Base-by-base conservation (phyloP, 2,113 vertebrate genomes). In the Smithornis capensis region DNA sequence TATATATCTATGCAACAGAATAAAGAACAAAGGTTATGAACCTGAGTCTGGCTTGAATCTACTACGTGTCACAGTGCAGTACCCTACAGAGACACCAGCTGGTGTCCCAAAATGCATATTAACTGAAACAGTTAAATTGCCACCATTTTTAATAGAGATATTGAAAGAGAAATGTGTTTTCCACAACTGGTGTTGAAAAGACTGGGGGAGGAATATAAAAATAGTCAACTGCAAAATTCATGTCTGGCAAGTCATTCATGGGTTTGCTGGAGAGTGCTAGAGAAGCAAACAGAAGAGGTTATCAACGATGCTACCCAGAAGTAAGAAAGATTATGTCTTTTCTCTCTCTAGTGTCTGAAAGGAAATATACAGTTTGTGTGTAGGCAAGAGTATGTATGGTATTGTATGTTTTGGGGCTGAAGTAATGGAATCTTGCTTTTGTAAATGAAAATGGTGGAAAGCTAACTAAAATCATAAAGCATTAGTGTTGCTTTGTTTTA, bases 191-290 rank as follows among this genome's bases (percentile, higher is more conserved):
- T 35, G 12, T 42, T 76, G 24, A 67, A 73, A 71, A n/a, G 8
- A 2, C 45, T 4, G 10, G 4, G 1, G 4, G 14, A 3, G 3
- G 10, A 40, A 16, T 2, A 21, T 12, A 19, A 64, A 65, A 25
- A 18, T 6, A 25, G 19, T 77, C 13, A 65, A 2, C 28, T 10
- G 6, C 19, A 9, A 56, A 86, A 90, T 74, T 77, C 42, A 42
- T 74, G 14, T 29, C 52, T 74, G 19, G 17, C 4, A 70, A 55
- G 7, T 45, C 9, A 14, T 65, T 65, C 52, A 74, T 52, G 28
- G 12, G 13, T 23, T 64, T 92, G 52, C 50, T 64, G 35, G 44
- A 52, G 9, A 10, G 6, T 84, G 40, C 24, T 63, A 45, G 38
- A 62, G 19, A 53, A 68, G 24, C 28, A 85, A 73, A 82, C 10